These are phyloP conservation scores for Melanotaenia maccullochi DNA, from an alignment of 2,797 vertebrate species.

Conservation along the genomic window DNA sequence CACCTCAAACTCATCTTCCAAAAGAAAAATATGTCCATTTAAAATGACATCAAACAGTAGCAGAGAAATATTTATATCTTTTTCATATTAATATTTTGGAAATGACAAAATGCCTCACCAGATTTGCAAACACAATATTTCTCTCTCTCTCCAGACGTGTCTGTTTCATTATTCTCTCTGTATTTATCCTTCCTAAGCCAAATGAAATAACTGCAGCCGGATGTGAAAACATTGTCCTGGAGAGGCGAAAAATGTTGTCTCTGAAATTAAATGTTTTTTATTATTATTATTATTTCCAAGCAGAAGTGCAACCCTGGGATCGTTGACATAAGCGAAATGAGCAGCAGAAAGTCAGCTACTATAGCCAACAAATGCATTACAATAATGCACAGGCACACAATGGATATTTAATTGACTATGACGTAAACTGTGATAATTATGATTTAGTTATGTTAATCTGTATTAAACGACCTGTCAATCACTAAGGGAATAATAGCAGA, in stretches of 20 bases:
- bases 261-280: constrained; percentile 61
- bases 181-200: constrained; percentile 59
- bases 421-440: constrained; percentile 35
- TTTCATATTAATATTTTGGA: constrained; percentile 33
- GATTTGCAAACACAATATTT: constrained; percentile 48
- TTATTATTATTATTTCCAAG: constrained; percentile 6
- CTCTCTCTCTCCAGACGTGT: constrained; percentile 48
- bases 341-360: constrained; percentile 30
- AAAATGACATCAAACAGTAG: constrained; percentile 29
- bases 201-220: constrained; percentile 66
- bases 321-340: constrained; percentile 42
- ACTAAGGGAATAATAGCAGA: constrained; percentile 29
- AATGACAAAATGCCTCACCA: constrained; percentile 54
- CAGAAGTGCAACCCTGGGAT: constrained; percentile 43
- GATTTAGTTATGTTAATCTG: constrained; percentile 33
- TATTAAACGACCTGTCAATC: constrained; percentile 37
- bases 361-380: constrained; percentile 12
- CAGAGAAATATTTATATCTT: constrained; percentile 30
- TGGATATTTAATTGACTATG: constrained; percentile 22
- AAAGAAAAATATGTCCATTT: constrained; percentile 19
- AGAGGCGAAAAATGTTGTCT: constrained; percentile 54
- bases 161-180: constrained; percentile 67
- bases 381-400: constrained; percentile 15
- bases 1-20: constrained; percentile 32
- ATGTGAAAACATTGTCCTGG: constrained; percentile 70